These are phyloP conservation scores for Thamnaconus septentrionalis DNA, from an alignment of 2,113 vertebrate species.

Conservation along the genomic window DNA sequence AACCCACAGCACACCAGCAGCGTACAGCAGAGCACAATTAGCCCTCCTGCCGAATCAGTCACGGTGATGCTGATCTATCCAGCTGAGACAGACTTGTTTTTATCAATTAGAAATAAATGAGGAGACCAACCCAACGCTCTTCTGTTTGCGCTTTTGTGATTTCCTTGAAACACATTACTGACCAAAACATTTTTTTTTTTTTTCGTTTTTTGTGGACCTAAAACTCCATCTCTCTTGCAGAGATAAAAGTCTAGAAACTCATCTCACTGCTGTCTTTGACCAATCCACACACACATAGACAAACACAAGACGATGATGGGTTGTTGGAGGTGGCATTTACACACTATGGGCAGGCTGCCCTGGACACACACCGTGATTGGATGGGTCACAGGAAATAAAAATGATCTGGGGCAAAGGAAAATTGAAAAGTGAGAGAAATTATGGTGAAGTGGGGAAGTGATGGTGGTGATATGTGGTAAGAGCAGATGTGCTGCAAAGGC, in stretches of 20 bases:
- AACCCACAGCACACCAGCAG: too few relatives aligned
- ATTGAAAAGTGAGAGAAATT: slow-evolving; percentile 41
- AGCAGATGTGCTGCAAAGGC: slow-evolving; percentile 37
- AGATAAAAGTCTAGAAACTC: slow-evolving; percentile 68
- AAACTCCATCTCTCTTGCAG: slow-evolving; percentile 56
- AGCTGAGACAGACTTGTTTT: slow-evolving; percentile 4
- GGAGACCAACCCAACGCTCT: too few relatives aligned
- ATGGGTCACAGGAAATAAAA: slow-evolving; percentile 42
- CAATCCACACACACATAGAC: slow-evolving; percentile 10
- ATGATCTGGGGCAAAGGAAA: slow-evolving; percentile 39
- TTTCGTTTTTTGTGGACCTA: slow-evolving; percentile 38
- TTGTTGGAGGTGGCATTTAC: slow-evolving; percentile 22
- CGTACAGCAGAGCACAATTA: too few relatives aligned
- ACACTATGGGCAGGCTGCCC: slow-evolving; percentile 19
- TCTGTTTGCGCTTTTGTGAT: too few relatives aligned
- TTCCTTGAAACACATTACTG: too few relatives aligned
- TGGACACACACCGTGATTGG: slow-evolving; percentile 39
- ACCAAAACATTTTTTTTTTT: too few relatives aligned
- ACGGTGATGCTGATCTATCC: too few relatives aligned
- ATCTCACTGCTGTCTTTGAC: slow-evolving; percentile 63
- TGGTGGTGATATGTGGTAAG: slow-evolving; percentile 57
- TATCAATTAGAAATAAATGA: slow-evolving; percentile 39
- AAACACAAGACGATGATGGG: slow-evolving; percentile 12
- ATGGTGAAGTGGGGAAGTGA: slow-evolving; percentile 19
- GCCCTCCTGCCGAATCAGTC: too few relatives aligned